Percentiles rank a stretch among this genome's conserved stretches.
These are phyloP conservation scores for Microcebus ravelobensis DNA, from an alignment of 2,113 vertebrate species.

Conservation along the genomic window DNA sequence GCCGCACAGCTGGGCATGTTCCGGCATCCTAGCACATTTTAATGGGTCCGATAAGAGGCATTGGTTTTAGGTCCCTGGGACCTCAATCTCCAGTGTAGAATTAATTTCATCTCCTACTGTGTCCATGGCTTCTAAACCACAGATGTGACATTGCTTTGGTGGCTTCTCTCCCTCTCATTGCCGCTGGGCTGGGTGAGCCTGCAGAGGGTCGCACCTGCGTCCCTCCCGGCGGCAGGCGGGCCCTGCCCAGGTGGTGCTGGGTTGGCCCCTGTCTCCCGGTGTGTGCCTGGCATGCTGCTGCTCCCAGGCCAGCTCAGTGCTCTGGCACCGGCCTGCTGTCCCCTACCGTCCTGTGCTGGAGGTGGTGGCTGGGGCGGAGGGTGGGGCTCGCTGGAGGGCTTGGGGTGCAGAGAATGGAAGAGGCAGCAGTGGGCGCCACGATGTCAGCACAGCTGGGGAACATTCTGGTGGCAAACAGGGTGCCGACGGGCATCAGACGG, in stretches of 20 bases:
- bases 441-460: rapidly evolving
- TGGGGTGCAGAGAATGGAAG: rapidly evolving
- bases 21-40: rapidly evolving
- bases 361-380: too few species aligned
- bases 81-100: rapidly evolving
- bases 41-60: rapidly evolving
- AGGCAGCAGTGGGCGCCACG: rapidly evolving
- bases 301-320: neutral
- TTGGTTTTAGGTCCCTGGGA: neutral
- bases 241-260: neutral
- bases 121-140: rapidly evolving
- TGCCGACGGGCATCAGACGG: rapidly evolving
- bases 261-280: neutral
- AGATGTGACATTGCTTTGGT: rapidly evolving
- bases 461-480: too few species aligned
- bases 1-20: rapidly evolving
- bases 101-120: rapidly evolving
- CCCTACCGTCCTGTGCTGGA: neutral
- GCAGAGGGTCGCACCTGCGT: too few species aligned
- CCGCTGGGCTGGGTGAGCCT: too few species aligned
- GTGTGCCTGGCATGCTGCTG: too few species aligned
- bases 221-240: too few species aligned
- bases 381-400: neutral
- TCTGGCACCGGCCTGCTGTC: rapidly evolving
- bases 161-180: rapidly evolving